Percentiles rank a stretch among this genome's conserved stretches.
phyloP scores from a whole-genome alignment of 2,113 vertebrate species.

The Leptobrachium ailaonicum region DNA sequence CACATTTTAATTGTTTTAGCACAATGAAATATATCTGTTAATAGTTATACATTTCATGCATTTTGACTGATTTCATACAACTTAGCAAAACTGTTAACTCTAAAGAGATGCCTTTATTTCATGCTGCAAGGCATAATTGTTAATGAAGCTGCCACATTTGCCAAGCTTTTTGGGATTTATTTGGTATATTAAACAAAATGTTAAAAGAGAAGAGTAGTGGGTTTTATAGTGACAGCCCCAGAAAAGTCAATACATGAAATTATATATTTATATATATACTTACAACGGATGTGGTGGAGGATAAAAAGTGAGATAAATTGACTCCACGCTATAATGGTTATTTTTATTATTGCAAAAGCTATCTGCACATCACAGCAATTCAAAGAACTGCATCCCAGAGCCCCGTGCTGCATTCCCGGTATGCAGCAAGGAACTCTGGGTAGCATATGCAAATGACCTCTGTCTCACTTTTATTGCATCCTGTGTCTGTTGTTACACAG shows the following conservation, averaged over 20 bases:
- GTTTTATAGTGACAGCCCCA: constrained; percentile 57
- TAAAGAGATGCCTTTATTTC: constrained; percentile 56
- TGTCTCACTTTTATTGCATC: too few relatives aligned
- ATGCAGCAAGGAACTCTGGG: too few relatives aligned
- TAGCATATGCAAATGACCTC: too few relatives aligned
- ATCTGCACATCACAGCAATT: too few relatives aligned
- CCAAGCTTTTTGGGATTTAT: constrained; percentile 63
- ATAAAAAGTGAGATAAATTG: too few relatives aligned
- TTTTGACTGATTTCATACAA: constrained; percentile 21
- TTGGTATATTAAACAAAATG: constrained; percentile 58
- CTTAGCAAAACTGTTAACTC: constrained; percentile 29
- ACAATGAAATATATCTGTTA: constrained; percentile 33
- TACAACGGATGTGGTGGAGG: too few relatives aligned
- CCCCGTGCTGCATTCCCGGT: too few relatives aligned
- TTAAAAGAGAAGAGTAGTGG: constrained; percentile 56
- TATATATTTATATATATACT: too few relatives aligned
- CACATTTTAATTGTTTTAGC: constrained; percentile 35
- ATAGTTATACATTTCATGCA: constrained; percentile 31
- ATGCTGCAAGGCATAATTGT: constrained; percentile 52
- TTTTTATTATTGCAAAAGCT: too few relatives aligned
- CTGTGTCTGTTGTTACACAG: too few relatives aligned
- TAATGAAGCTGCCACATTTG: constrained; percentile 63
- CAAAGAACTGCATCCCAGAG: too few relatives aligned
- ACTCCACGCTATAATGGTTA: too few relatives aligned
- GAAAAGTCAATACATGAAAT: constrained; percentile 30